Percentiles rank a stretch among this genome's conserved stretches.
phyloP scores from a whole-genome alignment of 2,888 invertebrate genomes.

The Campoletis raptor region DNA sequence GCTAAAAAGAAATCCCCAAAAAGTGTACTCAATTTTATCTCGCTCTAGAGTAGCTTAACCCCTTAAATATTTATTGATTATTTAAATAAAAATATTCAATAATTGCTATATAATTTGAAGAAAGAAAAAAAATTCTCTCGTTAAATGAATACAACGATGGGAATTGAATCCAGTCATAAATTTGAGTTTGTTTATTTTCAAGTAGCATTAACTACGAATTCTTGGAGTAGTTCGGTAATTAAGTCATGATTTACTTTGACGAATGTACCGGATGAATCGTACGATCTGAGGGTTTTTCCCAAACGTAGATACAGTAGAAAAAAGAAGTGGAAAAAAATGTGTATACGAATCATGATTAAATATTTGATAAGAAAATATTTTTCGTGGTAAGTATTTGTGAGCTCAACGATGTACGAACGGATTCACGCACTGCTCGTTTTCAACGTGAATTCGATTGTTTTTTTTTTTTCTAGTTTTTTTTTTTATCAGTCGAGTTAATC shows the following conservation, averaged over 20 bases:
- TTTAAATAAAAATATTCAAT: no score
- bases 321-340: neutral
- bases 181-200: neutral
- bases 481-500: slow-evolving; percentile 16
- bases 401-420: slow-evolving; percentile 23
- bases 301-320: neutral
- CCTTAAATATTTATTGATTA: no score
- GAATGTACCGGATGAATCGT: slow-evolving; percentile 7
- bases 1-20: no score
- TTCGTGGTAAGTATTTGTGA: slow-evolving; percentile 33
- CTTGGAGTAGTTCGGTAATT: slow-evolving; percentile 3
- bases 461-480: slow-evolving; percentile 5
- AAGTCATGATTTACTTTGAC: slow-evolving; percentile 1
- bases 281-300: slow-evolving; percentile 28
- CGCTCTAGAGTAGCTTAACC: no score
- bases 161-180: neutral
- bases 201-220: neutral
- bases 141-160: neutral
- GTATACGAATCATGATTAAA: slow-evolving; percentile 28
- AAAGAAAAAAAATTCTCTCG: neutral
- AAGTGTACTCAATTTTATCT: no score
- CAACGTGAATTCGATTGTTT: slow-evolving; percentile 24
- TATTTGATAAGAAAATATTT: slow-evolving; percentile 39
- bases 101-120: neutral
- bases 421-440: slow-evolving; percentile 32